Percentiles rank a stretch among this genome's conserved stretches.
Evolutionary conservation across 2,113 vertebrate genomes (phyloP).

Genomic region (Azemiops feae): DNA sequence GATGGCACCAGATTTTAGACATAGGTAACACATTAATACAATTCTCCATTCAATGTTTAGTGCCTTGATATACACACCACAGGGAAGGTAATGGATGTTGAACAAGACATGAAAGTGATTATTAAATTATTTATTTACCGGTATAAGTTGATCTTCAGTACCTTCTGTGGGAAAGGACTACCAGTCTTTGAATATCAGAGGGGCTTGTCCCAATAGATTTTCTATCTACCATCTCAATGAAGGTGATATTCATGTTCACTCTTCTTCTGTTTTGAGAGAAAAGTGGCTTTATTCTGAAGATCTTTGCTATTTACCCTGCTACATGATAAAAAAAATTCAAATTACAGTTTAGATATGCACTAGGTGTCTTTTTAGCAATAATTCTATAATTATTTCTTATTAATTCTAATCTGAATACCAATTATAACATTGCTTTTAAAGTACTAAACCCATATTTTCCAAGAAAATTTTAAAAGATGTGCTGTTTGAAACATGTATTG

Average conservation of each 20-base stretch:
- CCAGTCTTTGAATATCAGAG: neutral
- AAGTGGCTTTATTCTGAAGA: neutral
- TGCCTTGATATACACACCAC: neutral
- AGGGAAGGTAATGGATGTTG: neutral
- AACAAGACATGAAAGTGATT: neutral
- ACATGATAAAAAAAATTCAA: neutral
- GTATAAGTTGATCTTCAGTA: neutral
- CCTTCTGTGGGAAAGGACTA: neutral
- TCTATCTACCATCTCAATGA: neutral
- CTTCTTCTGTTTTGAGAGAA: neutral
- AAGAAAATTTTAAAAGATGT: neutral
- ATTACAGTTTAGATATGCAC: neutral
- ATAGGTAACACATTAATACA: neutral
- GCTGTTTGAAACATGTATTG: neutral
- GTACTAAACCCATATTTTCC: neutral
- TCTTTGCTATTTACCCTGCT: neutral
- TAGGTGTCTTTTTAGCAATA: neutral
- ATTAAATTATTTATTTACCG: neutral
- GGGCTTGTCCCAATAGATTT: neutral
- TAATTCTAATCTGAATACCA: conserved; percentile 7
- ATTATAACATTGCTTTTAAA: neutral
- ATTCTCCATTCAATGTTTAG: neutral
- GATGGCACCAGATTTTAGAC: neutral
- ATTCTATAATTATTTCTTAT: neutral
- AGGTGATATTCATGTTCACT: neutral